Evolutionary conservation across 2,113 vertebrate species (phyloP), one percentile per base, ranked within the genome.

Genomic region (Nycticebus coucang): DNA sequence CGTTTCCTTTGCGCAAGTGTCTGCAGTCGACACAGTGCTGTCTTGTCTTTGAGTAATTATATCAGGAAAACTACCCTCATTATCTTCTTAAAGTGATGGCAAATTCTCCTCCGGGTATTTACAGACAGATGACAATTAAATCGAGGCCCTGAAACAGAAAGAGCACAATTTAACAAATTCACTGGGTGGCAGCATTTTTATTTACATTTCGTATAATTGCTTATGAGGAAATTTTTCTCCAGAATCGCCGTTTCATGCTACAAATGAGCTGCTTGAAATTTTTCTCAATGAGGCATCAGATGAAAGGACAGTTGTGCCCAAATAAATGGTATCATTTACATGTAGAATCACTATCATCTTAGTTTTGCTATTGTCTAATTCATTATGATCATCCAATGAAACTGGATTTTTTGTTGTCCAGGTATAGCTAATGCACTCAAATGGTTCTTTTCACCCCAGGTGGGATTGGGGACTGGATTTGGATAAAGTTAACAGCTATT

Each of bases 101-200:
- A 95, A 89, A 83, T 96, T 98, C 85, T 71, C 94, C 69, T 64
- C 50, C 91, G n/a, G 77, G 77, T 97, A 92, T 97, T 95, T 93
- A 96, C 66, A 91, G 85, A 95, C 88, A 94, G 91, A 83, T 84
- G 88, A 95, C 94, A 96, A 93, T 96, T 83, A 95, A 89, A 82
- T 72, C n/a, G 64, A 95, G 62, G 72, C 74, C 41, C 33, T 93
- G 53, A 80, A 77, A 91, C 33, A 88, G 35, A 89, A 71, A 94
- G 71, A 89, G 53, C 33, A 95, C 77, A 86, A 93, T 86, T 97
- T 96, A 92, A 82, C 33, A 94, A 68, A 89, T 89, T 96, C 79
- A 62, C 69, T 96, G 77, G 60, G 26, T 91, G 62, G 33, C 35
- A 77, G 69, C 59, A 86, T 95, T 97, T 92, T 93, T 59, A 72